Percentiles rank a stretch among this genome's conserved stretches.
Evolutionary conservation across 2,797 vertebrate genomes (phyloP).

Genomic region (Microcaecilia unicolor): DNA sequence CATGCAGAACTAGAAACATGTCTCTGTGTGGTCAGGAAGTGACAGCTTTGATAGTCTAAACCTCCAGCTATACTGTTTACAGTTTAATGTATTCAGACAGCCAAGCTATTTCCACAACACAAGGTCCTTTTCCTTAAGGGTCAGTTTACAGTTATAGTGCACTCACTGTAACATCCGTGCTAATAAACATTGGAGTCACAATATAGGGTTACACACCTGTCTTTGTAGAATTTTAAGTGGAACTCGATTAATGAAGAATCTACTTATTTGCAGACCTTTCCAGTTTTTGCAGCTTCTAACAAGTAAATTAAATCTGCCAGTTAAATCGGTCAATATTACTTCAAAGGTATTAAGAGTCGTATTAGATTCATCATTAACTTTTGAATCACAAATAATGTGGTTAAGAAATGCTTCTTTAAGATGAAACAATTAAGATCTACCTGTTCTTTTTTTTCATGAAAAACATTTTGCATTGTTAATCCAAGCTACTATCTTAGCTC

Average conservation of each 20-base stretch:
- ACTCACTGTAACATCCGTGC: conserved; percentile 50
- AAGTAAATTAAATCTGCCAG: too few relatives aligned
- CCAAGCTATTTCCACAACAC: too few relatives aligned
- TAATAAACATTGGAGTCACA: conserved; percentile 46
- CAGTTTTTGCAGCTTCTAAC: conserved; percentile 1
- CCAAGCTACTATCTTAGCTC: too few relatives aligned
- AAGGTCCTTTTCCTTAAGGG: conserved; percentile 16
- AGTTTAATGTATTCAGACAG: conserved; percentile 15
- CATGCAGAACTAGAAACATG: conserved; percentile 12
- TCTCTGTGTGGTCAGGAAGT: neutral
- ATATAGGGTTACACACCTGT: conserved; percentile 28
- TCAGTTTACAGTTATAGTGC: conserved; percentile 37
- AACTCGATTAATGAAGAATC: conserved; percentile 20
- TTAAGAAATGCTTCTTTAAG: too few relatives aligned
- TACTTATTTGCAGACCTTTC: conserved; percentile 18
- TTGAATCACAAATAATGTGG: too few relatives aligned
- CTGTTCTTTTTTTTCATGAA: too few relatives aligned
- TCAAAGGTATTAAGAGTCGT: too few relatives aligned
- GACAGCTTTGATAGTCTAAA: conserved; percentile 15
- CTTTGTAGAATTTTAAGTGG: conserved; percentile 25
- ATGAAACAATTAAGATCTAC: too few relatives aligned
- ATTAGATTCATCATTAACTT: too few relatives aligned
- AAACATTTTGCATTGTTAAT: too few relatives aligned
- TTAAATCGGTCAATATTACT: too few relatives aligned
- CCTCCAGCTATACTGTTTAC: conserved; percentile 8